A percentile compares a stretch with the other conserved stretches of the same genome.
These are phyloP conservation scores for Dryoscopus gambensis DNA, from an alignment of 2,113 vertebrate species.

Conservation along the genomic window DNA sequence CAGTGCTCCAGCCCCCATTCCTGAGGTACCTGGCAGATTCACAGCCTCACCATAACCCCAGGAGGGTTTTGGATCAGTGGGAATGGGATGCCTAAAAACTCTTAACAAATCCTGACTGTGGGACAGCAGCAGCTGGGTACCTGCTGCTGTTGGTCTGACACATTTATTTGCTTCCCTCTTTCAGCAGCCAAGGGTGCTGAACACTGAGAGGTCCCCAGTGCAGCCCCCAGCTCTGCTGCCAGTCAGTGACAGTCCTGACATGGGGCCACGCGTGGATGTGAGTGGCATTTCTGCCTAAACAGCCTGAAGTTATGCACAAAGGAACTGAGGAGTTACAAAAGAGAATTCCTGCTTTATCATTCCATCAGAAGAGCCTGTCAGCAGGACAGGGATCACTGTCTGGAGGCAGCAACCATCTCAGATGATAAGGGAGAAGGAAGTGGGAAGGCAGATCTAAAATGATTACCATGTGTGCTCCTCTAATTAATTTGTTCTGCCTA, in stretches of 20 bases:
- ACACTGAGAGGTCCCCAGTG: background rate
- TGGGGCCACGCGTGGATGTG: background rate
- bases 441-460: background rate
- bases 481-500: conserved; percentile 17
- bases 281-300: background rate
- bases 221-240: background rate
- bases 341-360: background rate
- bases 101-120: background rate
- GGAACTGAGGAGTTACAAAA: background rate
- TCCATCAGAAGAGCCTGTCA: background rate
- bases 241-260: background rate
- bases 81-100: background rate
- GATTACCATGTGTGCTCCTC: background rate
- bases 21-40: background rate
- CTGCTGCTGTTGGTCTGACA: background rate
- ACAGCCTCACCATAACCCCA: background rate
- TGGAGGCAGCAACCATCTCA: background rate
- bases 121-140: background rate
- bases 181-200: background rate
- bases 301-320: background rate
- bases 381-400: background rate
- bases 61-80: background rate
- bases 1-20: background rate
- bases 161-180: background rate
- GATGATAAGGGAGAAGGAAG: background rate